A percentile compares a stretch with the other conserved stretches of the same genome.
Conservation (phyloP, 2,888 invertebrate species). For the Noctuana brunneofusca region DNA sequence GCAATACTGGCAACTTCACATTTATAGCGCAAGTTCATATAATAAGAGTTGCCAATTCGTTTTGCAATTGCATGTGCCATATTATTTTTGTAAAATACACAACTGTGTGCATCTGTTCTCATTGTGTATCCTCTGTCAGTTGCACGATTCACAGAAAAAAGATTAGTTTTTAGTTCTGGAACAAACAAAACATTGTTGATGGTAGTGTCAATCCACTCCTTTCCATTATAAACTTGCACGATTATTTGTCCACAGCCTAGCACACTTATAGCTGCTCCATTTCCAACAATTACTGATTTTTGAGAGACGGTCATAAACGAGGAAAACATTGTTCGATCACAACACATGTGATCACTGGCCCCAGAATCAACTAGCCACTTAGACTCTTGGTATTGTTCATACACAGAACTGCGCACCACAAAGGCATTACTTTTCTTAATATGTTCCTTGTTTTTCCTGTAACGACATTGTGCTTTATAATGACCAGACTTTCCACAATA, state of each 20-base stretch:
- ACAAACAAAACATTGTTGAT: constrained; percentile 43
- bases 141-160: constrained; percentile 12
- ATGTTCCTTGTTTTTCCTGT: neutral
- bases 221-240: constrained; percentile 39
- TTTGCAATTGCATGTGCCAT: constrained; percentile 39
- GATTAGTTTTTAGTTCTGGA: constrained; percentile 34
- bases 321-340: constrained; percentile 37
- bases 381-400: constrained; percentile 31
- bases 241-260: constrained; percentile 40
- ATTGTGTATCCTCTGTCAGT: constrained; percentile 5
- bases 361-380: constrained; percentile 43
- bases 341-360: constrained; percentile 42
- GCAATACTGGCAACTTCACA: constrained; percentile 30
- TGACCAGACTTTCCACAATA: constrained; percentile 30
- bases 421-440: constrained; percentile 8
- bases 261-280: constrained; percentile 35
- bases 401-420: neutral
- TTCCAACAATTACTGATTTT: constrained; percentile 39
- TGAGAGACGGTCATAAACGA: constrained; percentile 20
- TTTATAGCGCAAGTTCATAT: constrained; percentile 39
- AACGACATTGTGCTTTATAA: constrained; percentile 10
- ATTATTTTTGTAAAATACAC: constrained; percentile 22
- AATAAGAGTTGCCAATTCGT: constrained; percentile 37
- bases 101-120: neutral
- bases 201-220: constrained; percentile 41